These are phyloP conservation scores for Eudasyphora cyanicolor DNA, from an alignment of 2,888 invertebrate species.

Conservation along the genomic window DNA sequence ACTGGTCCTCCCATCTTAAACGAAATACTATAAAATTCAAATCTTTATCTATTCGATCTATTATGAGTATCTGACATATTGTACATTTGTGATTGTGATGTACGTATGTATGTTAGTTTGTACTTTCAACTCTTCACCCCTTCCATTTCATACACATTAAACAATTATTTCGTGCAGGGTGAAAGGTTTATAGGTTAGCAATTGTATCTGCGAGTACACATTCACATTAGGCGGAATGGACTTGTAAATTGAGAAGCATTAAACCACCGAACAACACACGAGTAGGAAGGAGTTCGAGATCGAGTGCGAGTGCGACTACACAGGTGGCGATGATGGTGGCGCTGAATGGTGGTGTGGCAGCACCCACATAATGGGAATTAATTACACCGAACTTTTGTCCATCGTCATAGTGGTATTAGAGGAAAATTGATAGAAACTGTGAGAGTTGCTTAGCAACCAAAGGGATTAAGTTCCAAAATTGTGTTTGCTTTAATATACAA, in stretches of 20 bases:
- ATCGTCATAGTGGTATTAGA: not conserved
- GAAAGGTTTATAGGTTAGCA: not conserved
- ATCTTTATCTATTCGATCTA: no score
- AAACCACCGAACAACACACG: not conserved
- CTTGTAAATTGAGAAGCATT: not conserved
- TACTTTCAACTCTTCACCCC: not conserved
- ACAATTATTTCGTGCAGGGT: not conserved
- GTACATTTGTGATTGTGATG: not conserved
- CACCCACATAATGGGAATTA: conserved; percentile 18
- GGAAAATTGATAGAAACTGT: no score
- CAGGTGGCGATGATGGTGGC: not conserved
- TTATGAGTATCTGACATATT: not conserved
- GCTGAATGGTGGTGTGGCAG: not conserved
- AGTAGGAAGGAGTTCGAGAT: not conserved
- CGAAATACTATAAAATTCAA: no score
- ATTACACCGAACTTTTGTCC: not conserved
- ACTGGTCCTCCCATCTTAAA: no score
- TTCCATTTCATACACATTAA: no score
- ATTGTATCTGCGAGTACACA: not conserved
- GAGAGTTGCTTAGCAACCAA: not conserved
- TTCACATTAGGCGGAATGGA: no score
- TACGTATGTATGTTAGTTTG: not conserved
- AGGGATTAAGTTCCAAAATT: no score
- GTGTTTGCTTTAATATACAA: no score
- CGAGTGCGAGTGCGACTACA: no score